phyloP scores from a whole-genome alignment of 2,113 vertebrate genomes.

The Lichenostomus cassidix region DNA sequence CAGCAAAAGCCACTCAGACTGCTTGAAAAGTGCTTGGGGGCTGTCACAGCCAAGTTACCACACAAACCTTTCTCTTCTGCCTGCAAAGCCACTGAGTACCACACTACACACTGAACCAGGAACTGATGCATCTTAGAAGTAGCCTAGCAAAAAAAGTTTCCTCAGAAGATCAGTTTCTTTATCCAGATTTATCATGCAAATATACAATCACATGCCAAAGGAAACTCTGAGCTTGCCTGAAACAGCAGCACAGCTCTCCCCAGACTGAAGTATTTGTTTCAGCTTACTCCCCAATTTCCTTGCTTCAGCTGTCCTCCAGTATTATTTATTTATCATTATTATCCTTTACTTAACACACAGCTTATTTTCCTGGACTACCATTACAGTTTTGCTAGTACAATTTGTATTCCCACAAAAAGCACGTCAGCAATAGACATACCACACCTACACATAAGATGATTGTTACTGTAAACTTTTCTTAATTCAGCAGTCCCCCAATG shows the following conservation, averaged over 20 bases:
- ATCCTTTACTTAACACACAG: not conserved
- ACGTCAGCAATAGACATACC: not conserved
- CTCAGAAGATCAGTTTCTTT: not conserved
- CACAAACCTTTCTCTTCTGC: not conserved
- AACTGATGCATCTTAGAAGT: not conserved
- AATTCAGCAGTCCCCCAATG: not conserved
- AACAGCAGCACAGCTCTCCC: not conserved
- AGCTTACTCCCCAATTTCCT: accelerated
- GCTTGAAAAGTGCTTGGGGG: not conserved
- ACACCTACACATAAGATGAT: not conserved
- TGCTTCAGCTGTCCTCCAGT: not conserved
- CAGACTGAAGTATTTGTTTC: not conserved
- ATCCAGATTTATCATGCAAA: not conserved
- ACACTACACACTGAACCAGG: not conserved
- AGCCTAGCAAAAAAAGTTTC: not conserved
- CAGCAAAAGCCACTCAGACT: not conserved
- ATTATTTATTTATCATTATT: no score
- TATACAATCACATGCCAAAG: not conserved
- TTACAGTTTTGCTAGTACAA: not conserved
- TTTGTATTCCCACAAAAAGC: not conserved
- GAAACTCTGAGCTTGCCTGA: not conserved
- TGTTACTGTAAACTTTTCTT: not conserved
- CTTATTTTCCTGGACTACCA: not conserved
- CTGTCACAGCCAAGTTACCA: not conserved
- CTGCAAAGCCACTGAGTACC: not conserved